phyloP scores from a whole-genome alignment of 2,797 vertebrate genomes.

The Sebastes trivittatus region DNA sequence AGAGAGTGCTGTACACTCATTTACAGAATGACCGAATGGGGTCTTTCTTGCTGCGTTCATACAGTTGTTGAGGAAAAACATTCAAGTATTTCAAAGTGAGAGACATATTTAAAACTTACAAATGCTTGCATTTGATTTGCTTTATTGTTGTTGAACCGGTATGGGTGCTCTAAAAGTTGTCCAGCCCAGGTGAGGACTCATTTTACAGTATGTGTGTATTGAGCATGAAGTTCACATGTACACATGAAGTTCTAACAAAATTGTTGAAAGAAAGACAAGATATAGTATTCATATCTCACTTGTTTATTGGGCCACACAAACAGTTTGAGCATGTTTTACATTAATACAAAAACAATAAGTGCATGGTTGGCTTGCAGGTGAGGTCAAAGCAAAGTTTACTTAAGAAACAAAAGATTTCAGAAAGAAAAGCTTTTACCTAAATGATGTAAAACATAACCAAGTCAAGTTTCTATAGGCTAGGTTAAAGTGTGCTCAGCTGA shows the following conservation, averaged over 20 bases:
- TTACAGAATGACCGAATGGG: not conserved
- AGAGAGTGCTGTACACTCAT: slow-evolving; percentile 6
- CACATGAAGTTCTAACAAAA: not conserved
- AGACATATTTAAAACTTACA: not conserved
- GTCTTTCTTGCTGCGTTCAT: not conserved
- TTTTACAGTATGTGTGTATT: not conserved
- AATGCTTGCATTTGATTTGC: not conserved
- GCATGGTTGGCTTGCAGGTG: not conserved
- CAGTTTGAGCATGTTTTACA: not conserved
- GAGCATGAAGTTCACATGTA: not conserved
- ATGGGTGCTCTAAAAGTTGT: not conserved
- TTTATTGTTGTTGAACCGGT: not conserved
- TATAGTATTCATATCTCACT: not conserved
- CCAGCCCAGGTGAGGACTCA: not conserved
- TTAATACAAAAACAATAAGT: not conserved
- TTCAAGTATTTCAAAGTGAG: not conserved
- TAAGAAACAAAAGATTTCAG: not conserved
- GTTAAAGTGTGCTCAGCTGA: not conserved
- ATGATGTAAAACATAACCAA: not conserved
- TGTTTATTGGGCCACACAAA: slow-evolving; percentile 5
- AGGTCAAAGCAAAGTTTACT: not conserved
- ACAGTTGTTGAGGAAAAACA: not conserved
- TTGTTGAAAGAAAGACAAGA: not conserved
- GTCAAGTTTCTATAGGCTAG: not conserved
- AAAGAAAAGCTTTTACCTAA: not conserved